A percentile compares a stretch with the other conserved stretches of the same genome.
Evolutionary conservation across 2,113 vertebrate species (phyloP).

Genomic region (Rhinopithecus roxellana): DNA sequence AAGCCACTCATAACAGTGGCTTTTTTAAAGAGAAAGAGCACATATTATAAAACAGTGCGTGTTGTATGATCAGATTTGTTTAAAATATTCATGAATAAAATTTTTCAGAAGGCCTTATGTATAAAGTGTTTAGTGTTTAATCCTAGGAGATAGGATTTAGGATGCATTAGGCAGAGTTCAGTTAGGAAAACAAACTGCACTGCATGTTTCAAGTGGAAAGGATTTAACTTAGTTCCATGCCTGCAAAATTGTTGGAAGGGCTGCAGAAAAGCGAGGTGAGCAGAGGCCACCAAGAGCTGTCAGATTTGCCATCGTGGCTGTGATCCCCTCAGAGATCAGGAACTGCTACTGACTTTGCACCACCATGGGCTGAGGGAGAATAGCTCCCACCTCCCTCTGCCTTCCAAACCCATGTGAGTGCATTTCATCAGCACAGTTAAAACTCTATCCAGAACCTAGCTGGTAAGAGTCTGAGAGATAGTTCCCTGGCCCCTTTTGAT

Average conservation of each 20-base stretch:
- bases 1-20: background rate
- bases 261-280: background rate
- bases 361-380: background rate
- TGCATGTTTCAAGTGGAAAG: background rate
- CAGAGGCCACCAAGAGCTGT: background rate
- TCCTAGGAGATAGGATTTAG: background rate
- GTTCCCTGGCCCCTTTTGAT: background rate
- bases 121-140: background rate
- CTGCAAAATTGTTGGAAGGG: background rate
- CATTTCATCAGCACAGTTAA: background rate
- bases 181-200: conserved; percentile 12
- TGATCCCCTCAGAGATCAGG: background rate
- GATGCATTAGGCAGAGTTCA: background rate
- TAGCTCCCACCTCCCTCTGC: background rate
- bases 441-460: background rate
- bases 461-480: background rate
- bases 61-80: background rate
- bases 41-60: background rate
- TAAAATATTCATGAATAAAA: conserved; percentile 44
- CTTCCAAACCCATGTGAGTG: background rate
- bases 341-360: background rate
- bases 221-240: background rate
- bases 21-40: background rate
- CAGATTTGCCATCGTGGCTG: background rate
- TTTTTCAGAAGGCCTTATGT: background rate